A percentile compares a stretch with the other conserved stretches of the same genome.
These are phyloP conservation scores for Microtus richardsoni DNA, from an alignment of 2,113 vertebrate genomes.

Conservation along the genomic window DNA sequence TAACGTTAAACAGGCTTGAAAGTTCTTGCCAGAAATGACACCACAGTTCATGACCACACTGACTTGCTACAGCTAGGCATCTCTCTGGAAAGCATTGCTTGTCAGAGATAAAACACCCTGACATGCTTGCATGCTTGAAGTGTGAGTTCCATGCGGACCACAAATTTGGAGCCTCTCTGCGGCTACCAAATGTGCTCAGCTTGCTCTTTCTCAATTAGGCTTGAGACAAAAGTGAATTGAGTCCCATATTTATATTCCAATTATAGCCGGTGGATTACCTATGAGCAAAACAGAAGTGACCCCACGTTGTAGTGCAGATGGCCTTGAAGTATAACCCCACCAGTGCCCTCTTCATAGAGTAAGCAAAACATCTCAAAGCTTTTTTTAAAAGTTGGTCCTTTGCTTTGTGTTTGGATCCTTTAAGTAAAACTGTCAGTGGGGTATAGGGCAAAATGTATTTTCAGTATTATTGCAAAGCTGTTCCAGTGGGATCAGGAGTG, in stretches of 20 bases:
- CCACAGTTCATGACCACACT: slow-evolving; percentile 51
- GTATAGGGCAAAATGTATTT: background rate
- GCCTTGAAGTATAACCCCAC: background rate
- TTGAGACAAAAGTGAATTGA: background rate
- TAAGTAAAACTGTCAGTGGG: background rate
- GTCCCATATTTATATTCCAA: background rate
- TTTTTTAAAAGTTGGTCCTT: background rate
- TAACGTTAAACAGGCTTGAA: slow-evolving; percentile 70
- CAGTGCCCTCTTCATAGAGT: background rate
- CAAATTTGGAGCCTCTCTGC: background rate
- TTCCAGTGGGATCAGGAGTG: background rate
- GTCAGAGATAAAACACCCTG: slow-evolving; percentile 67
- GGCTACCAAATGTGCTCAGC: slow-evolving; percentile 30
- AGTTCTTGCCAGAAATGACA: slow-evolving; percentile 72
- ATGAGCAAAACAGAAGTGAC: background rate
- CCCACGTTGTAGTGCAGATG: background rate
- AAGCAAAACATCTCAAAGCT: background rate
- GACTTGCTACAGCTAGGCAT: slow-evolving; percentile 36
- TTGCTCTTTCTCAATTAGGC: background rate
- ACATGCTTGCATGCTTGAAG: slow-evolving; percentile 33
- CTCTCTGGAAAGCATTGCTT: slow-evolving; percentile 68
- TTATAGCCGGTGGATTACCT: background rate
- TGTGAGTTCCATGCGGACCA: slow-evolving; percentile 1
- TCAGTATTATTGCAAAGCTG: background rate
- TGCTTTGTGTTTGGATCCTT: background rate